These are phyloP conservation scores for Eumerus sabulonum DNA, from an alignment of 2,888 invertebrate species.

Conservation along the genomic window DNA sequence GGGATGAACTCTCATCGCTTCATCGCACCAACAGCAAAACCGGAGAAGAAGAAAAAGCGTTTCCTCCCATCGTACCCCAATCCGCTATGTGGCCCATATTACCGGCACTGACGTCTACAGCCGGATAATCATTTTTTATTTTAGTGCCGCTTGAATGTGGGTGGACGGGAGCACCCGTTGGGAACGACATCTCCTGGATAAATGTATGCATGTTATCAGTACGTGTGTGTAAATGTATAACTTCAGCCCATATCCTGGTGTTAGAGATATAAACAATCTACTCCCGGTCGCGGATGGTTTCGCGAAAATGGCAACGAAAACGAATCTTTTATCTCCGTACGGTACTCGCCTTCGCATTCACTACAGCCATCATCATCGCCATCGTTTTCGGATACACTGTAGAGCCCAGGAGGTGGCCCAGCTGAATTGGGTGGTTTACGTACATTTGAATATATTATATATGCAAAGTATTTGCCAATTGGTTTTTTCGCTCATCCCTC, in stretches of 20 bases:
- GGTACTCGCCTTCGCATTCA: slow-evolving; percentile 32
- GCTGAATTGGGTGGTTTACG: slow-evolving; percentile 66
- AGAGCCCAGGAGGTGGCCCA: slow-evolving; percentile 45
- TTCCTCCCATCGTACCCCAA: slow-evolving; percentile 18
- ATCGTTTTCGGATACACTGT: not conserved
- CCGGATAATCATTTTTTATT: slow-evolving; percentile 79
- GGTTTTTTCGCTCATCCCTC: slow-evolving; percentile 77
- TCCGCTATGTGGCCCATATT: slow-evolving; percentile 21
- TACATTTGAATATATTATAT: slow-evolving; percentile 77
- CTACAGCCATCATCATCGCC: no score
- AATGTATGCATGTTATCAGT: no score
- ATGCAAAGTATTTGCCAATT: slow-evolving; percentile 79
- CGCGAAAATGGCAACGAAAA: slow-evolving; percentile 36
- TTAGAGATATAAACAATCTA: slow-evolving; percentile 64
- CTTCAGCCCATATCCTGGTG: slow-evolving; percentile 13
- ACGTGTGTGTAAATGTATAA: no score
- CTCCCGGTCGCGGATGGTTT: slow-evolving; percentile 48
- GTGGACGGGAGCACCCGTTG: slow-evolving; percentile 69
- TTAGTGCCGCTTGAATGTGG: slow-evolving; percentile 74
- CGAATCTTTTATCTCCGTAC: slow-evolving; percentile 64
- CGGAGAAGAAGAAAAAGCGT: slow-evolving; percentile 44
- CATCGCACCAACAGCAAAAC: slow-evolving; percentile 65
- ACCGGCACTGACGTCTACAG: slow-evolving; percentile 62
- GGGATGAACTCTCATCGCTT: slow-evolving; percentile 66
- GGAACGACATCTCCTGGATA: slow-evolving; percentile 43